Percentiles rank a stretch among this genome's conserved stretches.
phyloP scores from a whole-genome alignment of 92 coral and sea anemone species.

The Umimayanthus chanpuru region DNA sequence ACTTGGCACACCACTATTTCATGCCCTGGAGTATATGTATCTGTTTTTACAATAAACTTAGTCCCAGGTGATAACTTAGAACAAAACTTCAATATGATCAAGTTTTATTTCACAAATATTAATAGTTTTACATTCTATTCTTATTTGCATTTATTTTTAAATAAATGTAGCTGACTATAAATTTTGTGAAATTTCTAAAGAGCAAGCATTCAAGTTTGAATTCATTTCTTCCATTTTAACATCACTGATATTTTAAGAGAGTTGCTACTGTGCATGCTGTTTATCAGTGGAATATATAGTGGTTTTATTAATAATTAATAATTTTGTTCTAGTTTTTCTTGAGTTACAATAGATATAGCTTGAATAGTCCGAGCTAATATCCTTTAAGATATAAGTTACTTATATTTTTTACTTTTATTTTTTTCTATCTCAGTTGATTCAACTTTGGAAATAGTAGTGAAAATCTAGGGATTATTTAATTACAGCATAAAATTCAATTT shows the following conservation, averaged over 20 bases:
- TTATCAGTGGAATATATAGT: neutral
- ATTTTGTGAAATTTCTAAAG: neutral
- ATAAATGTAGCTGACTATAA: too few relatives aligned
- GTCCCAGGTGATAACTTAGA: too few relatives aligned
- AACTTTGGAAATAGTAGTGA: neutral
- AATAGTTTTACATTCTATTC: neutral
- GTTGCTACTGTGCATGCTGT: neutral
- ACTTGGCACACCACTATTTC: too few relatives aligned
- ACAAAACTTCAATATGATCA: neutral
- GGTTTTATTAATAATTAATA: constrained; percentile 16
- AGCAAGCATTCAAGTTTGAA: neutral
- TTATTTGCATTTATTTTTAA: too few relatives aligned
- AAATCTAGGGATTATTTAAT: too few relatives aligned
- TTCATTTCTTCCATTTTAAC: neutral
- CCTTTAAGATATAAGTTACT: neutral
- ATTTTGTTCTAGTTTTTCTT: constrained; percentile 7
- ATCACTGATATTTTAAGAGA: neutral
- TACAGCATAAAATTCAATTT: too few relatives aligned
- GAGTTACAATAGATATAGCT: neutral
- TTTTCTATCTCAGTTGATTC: neutral
- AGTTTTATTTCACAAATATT: neutral
- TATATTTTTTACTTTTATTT: neutral
- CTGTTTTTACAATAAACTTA: too few relatives aligned
- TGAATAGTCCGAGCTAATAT: neutral
- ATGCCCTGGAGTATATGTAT: too few relatives aligned